Base-by-base conservation (phyloP, 2,888 invertebrate species). In the Coremacera marginata region DNA sequence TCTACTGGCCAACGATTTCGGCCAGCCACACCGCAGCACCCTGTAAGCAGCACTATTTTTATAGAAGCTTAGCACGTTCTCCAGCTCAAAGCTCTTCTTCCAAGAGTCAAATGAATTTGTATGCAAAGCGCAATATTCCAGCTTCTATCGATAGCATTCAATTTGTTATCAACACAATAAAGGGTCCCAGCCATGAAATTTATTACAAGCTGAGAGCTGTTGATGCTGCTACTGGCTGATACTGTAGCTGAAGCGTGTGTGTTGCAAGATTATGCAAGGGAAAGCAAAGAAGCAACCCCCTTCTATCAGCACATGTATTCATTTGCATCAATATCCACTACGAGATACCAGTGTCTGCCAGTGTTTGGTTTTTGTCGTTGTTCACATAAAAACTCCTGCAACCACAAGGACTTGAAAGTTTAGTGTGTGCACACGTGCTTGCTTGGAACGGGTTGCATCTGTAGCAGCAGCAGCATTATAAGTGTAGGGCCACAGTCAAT, bases 101-200 rank as follows among this genome's bases (percentile, higher is more conserved):
- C 16, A 65, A n/a, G 57, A 76, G 67, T 63, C 73, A 73, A 71
- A 60, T 76, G 74, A 71, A 81, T 82, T 82, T 81, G 80, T 81
- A 83, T 81, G 81, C 83, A 83, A 81, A 81, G 78, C 79, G 73
- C 77, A 67, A 57, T 76, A 75, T 73, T 78, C 78, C 68, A 71
- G 74, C 78, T 67, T 82, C 82, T 80, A 82, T 82, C 81, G 82
- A 82, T 82, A 82, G 80, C 83, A 82, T 83, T 82, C 82, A 83
- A 83, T 83, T 83, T 83, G 82, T 82, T 82, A 83, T 82, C 83
- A 82, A 83, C 82, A 82, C 81, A 82, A 81, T 67, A 78, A 78
- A 77, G 80, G 79, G 11, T 78, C 76, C 74, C 77, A 79, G 79
- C 79, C 77, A 79, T 80, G 80, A 80, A 82, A 80, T 82, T 80